Evolutionary conservation across 2,113 vertebrate species (phyloP).

Genomic region (Microtus richardsoni): DNA sequence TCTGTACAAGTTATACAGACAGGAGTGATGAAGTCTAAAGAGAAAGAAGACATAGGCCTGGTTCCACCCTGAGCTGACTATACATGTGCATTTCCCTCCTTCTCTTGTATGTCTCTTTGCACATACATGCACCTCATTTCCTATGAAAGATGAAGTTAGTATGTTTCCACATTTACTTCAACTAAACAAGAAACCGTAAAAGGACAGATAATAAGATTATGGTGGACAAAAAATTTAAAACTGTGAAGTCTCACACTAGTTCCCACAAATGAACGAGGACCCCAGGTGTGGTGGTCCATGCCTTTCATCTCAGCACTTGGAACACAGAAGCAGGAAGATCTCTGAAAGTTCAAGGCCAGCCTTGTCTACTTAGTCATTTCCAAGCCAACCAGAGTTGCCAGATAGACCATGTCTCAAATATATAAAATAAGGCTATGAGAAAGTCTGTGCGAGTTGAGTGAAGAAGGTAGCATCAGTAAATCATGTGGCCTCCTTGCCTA

Average conservation of each 20-base stretch:
- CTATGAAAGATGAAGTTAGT: constrained; percentile 17
- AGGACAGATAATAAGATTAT: background rate
- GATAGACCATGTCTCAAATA: background rate
- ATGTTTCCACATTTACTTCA: background rate
- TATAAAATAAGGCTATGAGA: background rate
- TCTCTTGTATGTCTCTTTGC: background rate
- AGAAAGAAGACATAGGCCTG: background rate
- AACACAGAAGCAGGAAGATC: background rate
- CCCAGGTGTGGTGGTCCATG: background rate
- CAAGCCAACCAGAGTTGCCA: background rate
- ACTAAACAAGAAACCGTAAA: constrained; percentile 1
- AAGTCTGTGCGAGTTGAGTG: background rate
- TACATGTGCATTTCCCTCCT: background rate
- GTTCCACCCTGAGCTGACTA: background rate
- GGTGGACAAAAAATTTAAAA: background rate
- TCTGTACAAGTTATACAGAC: background rate
- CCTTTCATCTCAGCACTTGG: background rate
- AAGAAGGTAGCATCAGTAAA: background rate
- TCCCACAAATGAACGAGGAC: background rate
- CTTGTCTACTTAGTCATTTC: background rate
- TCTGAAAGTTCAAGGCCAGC: background rate
- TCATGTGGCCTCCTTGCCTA: background rate
- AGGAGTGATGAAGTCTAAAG: background rate
- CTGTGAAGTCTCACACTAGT: background rate
- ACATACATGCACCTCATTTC: background rate